phyloP scores from a whole-genome alignment of 2,113 vertebrate species.

The Heptranchias perlo region DNA sequence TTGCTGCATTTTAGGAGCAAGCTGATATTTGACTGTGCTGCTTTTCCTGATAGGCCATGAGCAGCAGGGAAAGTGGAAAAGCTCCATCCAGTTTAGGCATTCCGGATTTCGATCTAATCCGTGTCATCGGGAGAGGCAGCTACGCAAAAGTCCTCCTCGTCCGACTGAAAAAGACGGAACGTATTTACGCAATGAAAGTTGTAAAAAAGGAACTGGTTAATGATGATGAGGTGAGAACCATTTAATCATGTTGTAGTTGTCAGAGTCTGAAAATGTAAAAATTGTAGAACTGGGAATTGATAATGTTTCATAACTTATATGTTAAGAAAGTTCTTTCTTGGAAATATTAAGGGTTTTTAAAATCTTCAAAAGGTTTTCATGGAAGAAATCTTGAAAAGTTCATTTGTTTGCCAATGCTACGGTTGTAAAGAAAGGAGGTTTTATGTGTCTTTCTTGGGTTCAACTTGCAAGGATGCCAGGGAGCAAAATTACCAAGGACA shows the following conservation, averaged over 20 bases:
- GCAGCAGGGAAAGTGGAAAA: constrained; percentile 85
- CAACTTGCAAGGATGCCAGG: not conserved
- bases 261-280: not conserved
- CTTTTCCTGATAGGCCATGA: constrained; percentile 67
- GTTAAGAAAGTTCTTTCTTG: not conserved
- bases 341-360: not conserved
- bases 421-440: not conserved
- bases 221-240: constrained; percentile 81
- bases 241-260: not conserved
- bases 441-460: not conserved
- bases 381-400: not conserved
- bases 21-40: not conserved
- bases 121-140: constrained; percentile 95
- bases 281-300: not conserved
- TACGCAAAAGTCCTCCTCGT: constrained; percentile 96
- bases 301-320: not conserved
- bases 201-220: constrained; percentile 99
- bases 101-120: constrained; percentile 87
- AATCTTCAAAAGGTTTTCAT: not conserved
- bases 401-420: not conserved
- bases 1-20: not conserved
- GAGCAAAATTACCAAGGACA: constrained; percentile 6
- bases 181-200: constrained; percentile 99
- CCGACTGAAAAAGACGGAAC: constrained; percentile 89
- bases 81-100: constrained; percentile 86